Base-by-base conservation (phyloP, 2,888 invertebrate species). In the Anthrax anthrax region DNA sequence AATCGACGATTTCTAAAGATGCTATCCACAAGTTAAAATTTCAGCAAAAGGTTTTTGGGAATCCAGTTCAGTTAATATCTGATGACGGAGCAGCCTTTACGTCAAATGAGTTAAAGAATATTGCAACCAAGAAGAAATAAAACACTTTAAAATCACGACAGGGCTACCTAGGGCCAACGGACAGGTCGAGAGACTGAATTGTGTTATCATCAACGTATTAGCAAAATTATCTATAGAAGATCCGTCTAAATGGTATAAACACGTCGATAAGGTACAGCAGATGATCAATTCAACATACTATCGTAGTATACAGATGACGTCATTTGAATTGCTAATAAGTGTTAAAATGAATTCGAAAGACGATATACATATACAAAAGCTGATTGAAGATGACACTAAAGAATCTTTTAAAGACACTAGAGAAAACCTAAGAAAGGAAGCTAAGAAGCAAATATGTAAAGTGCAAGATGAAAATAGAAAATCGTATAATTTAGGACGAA, bases 41-140 rank as follows among this genome's bases (percentile, higher is more conserved):
- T 4, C 23, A 23, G 23, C 4, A 23, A 23, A 23, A 4, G 4
- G 23, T 23, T 17, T 63, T 63, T 54, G 63, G 62, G 13, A 59
- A 58, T 47, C 62, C 61, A 8, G 38, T 13, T n/a, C 51, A 57
- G 38, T 55, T 63, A 5, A 56, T 64, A 5, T 54, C 57, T 0
- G 61, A 63, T 44, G 50, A 52, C 49, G 60, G 60, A 10, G 52
- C 58, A 6, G 62, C 64, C 8, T 65, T 65, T 47, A 60, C 57
- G 0, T 56, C 60, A 1, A 32, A 56, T 14, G 59, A 58, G 3
- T 65, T 65, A 45, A 14, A 53, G 47, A 47, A 57, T 1, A 59
- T 47, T 62, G 64, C 46, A 23, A 53, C 16, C 52, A 56, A 1
- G 58, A 62, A 41, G 46, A 45, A 0, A 62, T 65, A 36, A 29